Base-by-base conservation (phyloP, 2,113 vertebrate species). In the Plotosus lineatus region DNA sequence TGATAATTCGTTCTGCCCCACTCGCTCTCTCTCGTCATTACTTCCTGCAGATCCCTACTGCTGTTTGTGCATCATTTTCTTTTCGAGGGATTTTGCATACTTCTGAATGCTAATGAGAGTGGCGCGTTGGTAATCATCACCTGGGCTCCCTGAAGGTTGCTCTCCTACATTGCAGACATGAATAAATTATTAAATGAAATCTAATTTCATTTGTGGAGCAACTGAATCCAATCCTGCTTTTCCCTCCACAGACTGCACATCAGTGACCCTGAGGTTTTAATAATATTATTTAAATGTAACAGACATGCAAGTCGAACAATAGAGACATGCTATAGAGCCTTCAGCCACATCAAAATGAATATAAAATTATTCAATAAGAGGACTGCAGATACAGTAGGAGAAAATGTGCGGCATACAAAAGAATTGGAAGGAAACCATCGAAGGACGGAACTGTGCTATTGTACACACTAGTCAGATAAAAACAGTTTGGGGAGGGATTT, bases 171-270 rank as follows among this genome's bases (percentile, higher is more conserved):
- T 66, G 80, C 87, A 81, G 74, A 91, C 89, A 91, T 89, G 89
- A 92, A 92, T 89, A 92, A 91, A 92, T 91, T 91, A 93, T 92
- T 90, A 87, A 90, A 91, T 89, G 75, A 92, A 92, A 92, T 91
- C 89, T 80, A 88, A 87, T 91, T 90, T 86, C 82, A 84, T 88
- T 87, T 83, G 89, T 82, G 83, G 78, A 86, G 87, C 89, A 85
- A 89, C 86, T 86, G 83, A 90, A 91, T 91, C 86, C 83, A 91
- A 89, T 92, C 89, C 86, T 68, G 71, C 77, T 84, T 80, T 74
- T 78, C 31, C 85, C 82, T 89, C 85, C 60, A 86, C 88, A 86
- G 86, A 89, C 33, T 72, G 77, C 83, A 84, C 87, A 82, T 65
- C 1, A 58, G 80, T 90, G 90, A 91, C 89, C 90, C 88, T 56